Evolutionary conservation across 2,113 vertebrate species (phyloP), one percentile per base, ranked within the genome.

Genomic region (Jacana jacana): DNA sequence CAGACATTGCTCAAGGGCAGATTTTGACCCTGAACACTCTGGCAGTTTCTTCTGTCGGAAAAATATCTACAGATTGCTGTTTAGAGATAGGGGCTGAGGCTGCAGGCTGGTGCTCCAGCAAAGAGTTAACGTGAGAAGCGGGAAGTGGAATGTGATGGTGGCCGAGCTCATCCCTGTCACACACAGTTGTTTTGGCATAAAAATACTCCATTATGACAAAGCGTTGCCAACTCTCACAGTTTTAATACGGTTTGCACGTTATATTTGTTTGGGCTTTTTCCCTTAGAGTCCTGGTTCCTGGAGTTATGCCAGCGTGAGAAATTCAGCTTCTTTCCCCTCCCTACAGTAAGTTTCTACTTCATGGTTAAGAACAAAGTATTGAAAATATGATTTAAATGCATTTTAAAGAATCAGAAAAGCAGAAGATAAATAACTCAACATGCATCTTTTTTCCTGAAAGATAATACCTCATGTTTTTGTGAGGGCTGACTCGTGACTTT

Each of bases 1-100:
- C 92, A 96, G 95, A 92, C 84, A 25, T 52, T 8, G 91, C 96
- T 91, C 46, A 57, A 65, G 89, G 91, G 96, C 77, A 96, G 40
- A 39, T 69, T 87, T 79, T 94, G 95, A 94, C 96, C 88, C 96
- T 72, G 57, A 91, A 66, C 10, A 0, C 81, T 81, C 80, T 0
- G 2, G 63, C 70, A 37, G 78, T 37, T 91, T 54, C 77, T 92
- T 48, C 90, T 60, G 85, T 39, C 12, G 54, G 81, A 89, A 82
- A 65, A 14, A 5, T 5, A 60, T 49, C 93, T 30, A 22, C 78
- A 71, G 65, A 87, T 70, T 61, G 69, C 42, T 44, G 33, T n/a
- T 44, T 6, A 40, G 15, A 81, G 63, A 40, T 9, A 5, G 20
- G 30, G 70, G 33, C 54, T 68, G 68, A 4, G 18, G 11, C 54